phyloP scores from a whole-genome alignment of 2,888 invertebrate species.

The Zaprionus bogoriensis region DNA sequence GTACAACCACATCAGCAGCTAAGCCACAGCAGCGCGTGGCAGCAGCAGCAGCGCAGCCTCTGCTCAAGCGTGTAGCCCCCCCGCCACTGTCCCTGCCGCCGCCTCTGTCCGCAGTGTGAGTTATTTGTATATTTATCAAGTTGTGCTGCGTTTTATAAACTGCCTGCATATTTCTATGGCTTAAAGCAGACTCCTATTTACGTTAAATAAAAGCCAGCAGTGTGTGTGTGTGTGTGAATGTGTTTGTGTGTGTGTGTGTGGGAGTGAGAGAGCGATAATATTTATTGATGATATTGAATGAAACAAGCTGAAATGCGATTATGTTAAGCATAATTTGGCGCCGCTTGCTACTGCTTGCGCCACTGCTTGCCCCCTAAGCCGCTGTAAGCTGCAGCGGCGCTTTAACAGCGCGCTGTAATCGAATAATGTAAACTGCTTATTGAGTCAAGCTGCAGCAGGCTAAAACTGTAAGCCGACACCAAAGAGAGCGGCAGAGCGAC shows the following conservation, averaged over 20 bases:
- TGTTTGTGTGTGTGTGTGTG: too few species aligned
- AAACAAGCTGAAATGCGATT: not conserved
- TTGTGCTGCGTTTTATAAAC: slow-evolving; percentile 6
- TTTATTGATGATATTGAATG: not conserved
- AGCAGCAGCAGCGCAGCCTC: too few species aligned
- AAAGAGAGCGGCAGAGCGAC: not conserved
- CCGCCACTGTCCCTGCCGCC: slow-evolving; percentile 1
- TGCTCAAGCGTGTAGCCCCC: not conserved
- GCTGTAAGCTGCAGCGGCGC: not conserved
- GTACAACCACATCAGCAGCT: slow-evolving; percentile 68
- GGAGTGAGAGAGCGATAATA: too few species aligned
- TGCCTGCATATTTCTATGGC: too few species aligned
- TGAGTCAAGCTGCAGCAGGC: slow-evolving; percentile 50
- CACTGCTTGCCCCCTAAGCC: not conserved
- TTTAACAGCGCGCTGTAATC: slow-evolving; percentile 11
- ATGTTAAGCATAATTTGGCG: not conserved
- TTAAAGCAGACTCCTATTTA: too few species aligned
- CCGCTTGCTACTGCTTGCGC: not conserved
- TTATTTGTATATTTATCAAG: slow-evolving; percentile 43
- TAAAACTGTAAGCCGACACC: slow-evolving; percentile 72
- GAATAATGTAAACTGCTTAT: slow-evolving; percentile 70
- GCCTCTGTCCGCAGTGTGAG: slow-evolving; percentile 17
- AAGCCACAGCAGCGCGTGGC: slow-evolving; percentile 39
- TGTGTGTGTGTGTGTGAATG: too few species aligned
- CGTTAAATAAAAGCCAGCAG: not conserved